Evolutionary conservation across 2,888 invertebrate genomes (phyloP).

Genomic region (Rotaria sp.): DNA sequence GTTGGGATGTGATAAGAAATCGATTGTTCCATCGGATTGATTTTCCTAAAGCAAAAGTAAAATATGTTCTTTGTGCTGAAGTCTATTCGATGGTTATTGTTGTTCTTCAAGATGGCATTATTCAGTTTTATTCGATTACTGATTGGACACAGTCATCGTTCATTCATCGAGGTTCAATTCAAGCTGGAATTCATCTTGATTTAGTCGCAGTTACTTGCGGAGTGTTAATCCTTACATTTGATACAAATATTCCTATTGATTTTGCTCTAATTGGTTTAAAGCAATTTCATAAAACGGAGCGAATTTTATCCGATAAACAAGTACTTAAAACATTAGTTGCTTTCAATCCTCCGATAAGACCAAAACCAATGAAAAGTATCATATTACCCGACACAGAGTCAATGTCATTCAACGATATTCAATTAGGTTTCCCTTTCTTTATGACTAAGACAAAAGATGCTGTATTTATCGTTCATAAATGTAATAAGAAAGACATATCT

Average conservation of each 20-base stretch:
- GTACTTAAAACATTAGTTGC: not conserved
- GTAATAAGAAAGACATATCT: not conserved
- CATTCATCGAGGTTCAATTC: not conserved
- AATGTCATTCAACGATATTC: accelerated
- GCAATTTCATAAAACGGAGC: not conserved
- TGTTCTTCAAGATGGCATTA: not conserved
- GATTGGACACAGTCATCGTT: not conserved
- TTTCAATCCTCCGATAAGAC: not conserved
- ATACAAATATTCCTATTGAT: not conserved
- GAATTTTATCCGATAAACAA: not conserved
- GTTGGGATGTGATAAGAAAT: not conserved
- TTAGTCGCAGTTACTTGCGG: not conserved
- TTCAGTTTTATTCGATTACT: not conserved
- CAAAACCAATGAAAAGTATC: not conserved
- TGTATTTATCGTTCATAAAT: not conserved
- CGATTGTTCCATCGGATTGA: not conserved
- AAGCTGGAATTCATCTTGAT: not conserved
- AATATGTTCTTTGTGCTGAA: not conserved
- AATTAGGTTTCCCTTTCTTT: not conserved
- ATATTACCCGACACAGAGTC: not conserved
- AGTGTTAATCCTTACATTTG: not conserved
- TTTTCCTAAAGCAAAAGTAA: not conserved
- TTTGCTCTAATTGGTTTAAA: not conserved
- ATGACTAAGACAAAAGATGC: not conserved
- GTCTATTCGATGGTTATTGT: not conserved